Evolutionary conservation across 2,797 vertebrate species (phyloP), one percentile per base, ranked within the genome.

Genomic region (Toxotes lorentzi): DNA sequence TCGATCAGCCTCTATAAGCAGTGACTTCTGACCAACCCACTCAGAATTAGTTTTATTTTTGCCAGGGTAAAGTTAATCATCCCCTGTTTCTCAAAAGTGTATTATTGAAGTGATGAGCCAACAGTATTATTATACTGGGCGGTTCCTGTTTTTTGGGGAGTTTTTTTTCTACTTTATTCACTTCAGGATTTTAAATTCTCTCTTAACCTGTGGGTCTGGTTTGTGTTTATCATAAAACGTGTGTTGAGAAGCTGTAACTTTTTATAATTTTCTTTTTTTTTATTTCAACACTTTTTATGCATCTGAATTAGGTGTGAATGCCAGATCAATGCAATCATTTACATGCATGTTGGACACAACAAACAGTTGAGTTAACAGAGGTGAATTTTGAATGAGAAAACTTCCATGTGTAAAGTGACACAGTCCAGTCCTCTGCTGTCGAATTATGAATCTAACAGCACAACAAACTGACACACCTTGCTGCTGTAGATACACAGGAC

Each of bases 301-400:
- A 89, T 92, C 75, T 83, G 63, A 83, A 57, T 64, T 34, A 66
- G 77, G 81, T 82, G 76, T 84, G 83, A 91, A 91, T 87, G 91
- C 84, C 88, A 82, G 82, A 92, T 87, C 86, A 90, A 89, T 89
- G 92, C 88, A 89, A 89, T 82, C 79, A 81, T 86, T 79, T 78
- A 86, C 85, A 71, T 90, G 92, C 92, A 93, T 89, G 91, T 89
- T 70, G 79, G 82, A 90, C 83, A 90, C 81, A 73, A 81, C 79
- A 68, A 81, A 48, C 73, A 38, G 69, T 61, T 24, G 27, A 76
- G 68, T 21, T 34, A 38, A 69, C 78, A 72, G 68, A 76, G 75
- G 68, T 60, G 75, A 69, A 73, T 68, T 79, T 53, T 75, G 48
- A 83, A 78, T 19, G 79, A 86, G 76, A 79, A 45, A 60, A 75